Evolutionary conservation across 2,888 invertebrate species (phyloP).

Genomic region (Steinernema hermaphroditum): DNA sequence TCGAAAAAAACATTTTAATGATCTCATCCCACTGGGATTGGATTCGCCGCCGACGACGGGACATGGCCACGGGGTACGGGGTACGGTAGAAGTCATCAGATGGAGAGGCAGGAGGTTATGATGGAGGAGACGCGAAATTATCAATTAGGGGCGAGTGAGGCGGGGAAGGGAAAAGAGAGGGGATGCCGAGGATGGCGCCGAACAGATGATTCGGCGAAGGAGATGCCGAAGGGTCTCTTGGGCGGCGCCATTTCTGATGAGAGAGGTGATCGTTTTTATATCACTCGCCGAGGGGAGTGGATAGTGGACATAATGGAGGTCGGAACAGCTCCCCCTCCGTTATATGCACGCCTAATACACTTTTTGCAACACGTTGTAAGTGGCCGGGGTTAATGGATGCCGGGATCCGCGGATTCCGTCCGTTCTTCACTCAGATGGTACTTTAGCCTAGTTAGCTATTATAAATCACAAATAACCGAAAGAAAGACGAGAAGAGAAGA

Average conservation of each 20-base stretch:
- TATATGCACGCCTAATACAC: constrained; percentile 27
- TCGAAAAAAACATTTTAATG: constrained; percentile 27
- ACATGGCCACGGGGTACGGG: background rate
- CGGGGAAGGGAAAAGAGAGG: background rate
- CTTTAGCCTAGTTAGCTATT: too few species aligned
- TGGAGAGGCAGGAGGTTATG: background rate
- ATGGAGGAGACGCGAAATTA: background rate
- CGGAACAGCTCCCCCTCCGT: background rate
- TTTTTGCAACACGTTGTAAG: constrained; percentile 21
- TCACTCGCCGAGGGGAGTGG: background rate
- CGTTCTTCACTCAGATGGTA: too few species aligned
- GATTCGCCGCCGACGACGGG: constrained; percentile 2
- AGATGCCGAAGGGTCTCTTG: background rate
- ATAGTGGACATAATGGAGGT: constrained; percentile 4
- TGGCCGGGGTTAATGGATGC: constrained; percentile 3
- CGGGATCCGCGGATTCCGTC: too few species aligned
- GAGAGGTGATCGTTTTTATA: constrained; percentile 26
- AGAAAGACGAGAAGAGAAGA: too few species aligned
- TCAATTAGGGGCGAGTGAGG: background rate
- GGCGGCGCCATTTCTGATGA: constrained; percentile 25
- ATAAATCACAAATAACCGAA: too few species aligned
- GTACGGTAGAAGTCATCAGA: constrained; percentile 19
- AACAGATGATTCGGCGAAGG: background rate
- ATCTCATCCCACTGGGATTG: constrained; percentile 28
- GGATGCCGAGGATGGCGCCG: background rate